Conservation (phyloP, 2,888 invertebrate species). For the Drosophila austrosaltans region DNA sequence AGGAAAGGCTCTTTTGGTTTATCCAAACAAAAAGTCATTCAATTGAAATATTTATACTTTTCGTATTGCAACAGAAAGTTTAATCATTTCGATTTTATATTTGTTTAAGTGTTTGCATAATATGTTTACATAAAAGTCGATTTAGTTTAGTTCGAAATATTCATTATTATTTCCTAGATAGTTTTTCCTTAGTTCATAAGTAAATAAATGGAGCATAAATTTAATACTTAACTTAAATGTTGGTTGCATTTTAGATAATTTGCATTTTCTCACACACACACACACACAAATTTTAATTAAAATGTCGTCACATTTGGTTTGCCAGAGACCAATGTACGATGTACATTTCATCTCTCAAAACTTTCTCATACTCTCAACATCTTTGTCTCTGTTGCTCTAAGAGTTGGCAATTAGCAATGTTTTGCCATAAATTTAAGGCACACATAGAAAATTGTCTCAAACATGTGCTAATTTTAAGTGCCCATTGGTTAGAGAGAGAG, state of each 20-base stretch:
- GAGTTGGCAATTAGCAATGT: conserved; percentile 44
- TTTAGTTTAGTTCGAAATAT: neutral
- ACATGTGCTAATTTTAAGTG: conserved; percentile 52
- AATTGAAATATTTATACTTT: too few species aligned
- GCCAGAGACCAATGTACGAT: neutral
- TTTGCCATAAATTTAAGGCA: conserved; percentile 64
- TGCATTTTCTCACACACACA: conserved; percentile 38
- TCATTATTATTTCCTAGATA: neutral
- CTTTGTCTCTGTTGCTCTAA: neutral
- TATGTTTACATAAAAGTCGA: too few species aligned
- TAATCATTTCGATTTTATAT: too few species aligned
- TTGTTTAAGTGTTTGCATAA: too few species aligned
- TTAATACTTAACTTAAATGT: conserved; percentile 22
- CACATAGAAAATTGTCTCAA: conserved; percentile 41
- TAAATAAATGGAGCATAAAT: conserved; percentile 28
- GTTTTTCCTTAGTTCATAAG: neutral
- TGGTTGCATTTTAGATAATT: conserved; percentile 21
- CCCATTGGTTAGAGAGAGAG: neutral
- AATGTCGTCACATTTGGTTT: conserved; percentile 59
- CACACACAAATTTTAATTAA: conserved; percentile 67
- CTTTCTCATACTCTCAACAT: neutral
- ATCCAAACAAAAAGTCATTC: too few species aligned
- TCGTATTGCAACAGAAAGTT: too few species aligned
- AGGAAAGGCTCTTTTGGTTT: too few species aligned
- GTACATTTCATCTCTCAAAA: neutral